A percentile compares a stretch with the other conserved stretches of the same genome.
These are phyloP conservation scores for Palythoa heliodiscus DNA, from an alignment of 92 coral and sea anemone genomes.

Conservation along the genomic window DNA sequence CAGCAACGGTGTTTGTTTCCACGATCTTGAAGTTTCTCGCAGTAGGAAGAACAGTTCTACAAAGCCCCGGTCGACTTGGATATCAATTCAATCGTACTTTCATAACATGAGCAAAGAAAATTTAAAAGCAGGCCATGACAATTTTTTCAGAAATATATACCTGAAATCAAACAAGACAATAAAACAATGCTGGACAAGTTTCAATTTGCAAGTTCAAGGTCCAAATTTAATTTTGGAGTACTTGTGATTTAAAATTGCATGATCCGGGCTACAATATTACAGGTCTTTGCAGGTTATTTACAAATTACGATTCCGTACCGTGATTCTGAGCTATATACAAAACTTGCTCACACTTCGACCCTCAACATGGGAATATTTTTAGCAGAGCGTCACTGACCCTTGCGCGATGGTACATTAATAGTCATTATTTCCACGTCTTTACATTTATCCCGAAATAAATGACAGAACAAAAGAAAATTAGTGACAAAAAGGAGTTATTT, in stretches of 20 bases:
- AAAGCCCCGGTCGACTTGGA: not conserved
- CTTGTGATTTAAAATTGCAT: slow-evolving; percentile 35
- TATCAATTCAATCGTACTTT: not conserved
- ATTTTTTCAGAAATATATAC: not conserved
- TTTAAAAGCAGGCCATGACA: slow-evolving; percentile 12
- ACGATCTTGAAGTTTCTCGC: slow-evolving; percentile 16
- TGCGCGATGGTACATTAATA: slow-evolving; percentile 17
- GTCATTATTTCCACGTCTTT: slow-evolving; percentile 31
- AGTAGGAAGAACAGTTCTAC: not conserved
- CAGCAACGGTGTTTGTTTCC: slow-evolving; percentile 4
- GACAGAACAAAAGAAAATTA: slow-evolving; percentile 60
- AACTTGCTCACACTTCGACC: not conserved
- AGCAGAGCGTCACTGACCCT: slow-evolving; percentile 28
- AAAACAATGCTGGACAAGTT: slow-evolving; percentile 39
- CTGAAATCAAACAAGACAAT: slow-evolving; percentile 34
- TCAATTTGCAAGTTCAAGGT: slow-evolving; percentile 42
- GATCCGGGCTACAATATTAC: slow-evolving; percentile 26
- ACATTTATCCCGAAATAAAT: slow-evolving; percentile 48
- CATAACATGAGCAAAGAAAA: not conserved
- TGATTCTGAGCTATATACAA: not conserved
- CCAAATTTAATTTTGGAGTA: slow-evolving; percentile 19
- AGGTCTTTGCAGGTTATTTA: slow-evolving; percentile 48
- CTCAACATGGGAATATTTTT: not conserved
- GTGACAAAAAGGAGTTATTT: slow-evolving; percentile 55
- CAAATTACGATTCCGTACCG: slow-evolving; percentile 17